Conservation (phyloP, 2,113 vertebrate genomes). For the Zapornia atra region DNA sequence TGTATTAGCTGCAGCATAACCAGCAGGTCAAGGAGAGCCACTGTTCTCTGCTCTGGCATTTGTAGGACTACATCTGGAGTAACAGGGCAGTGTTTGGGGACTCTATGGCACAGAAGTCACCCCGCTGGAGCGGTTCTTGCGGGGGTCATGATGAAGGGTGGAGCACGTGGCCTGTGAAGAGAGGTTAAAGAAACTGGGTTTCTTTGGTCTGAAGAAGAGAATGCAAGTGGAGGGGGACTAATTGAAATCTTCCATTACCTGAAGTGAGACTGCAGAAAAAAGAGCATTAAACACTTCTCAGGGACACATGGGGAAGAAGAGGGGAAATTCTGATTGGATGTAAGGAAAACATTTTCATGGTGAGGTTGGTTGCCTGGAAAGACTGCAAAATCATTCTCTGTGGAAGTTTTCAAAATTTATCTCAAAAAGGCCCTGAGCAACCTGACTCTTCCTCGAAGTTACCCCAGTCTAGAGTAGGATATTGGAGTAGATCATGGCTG, state of each 20-base stretch:
- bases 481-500: neutral
- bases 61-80: neutral
- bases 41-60: neutral
- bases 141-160: rapidly evolving
- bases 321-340: neutral
- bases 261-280: neutral
- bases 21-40: neutral
- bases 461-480: neutral
- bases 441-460: neutral
- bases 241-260: neutral
- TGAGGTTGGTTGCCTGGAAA: neutral
- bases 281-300: neutral
- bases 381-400: neutral
- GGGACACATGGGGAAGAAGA: neutral
- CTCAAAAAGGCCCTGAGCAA: neutral
- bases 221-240: neutral
- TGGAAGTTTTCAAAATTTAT: neutral
- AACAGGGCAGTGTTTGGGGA: rapidly evolving
- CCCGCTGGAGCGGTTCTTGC: rapidly evolving
- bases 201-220: neutral
- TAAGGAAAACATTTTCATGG: neutral
- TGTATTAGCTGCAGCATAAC: neutral
- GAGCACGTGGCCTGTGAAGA: neutral
- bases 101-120: neutral
- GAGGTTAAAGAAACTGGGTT: neutral